Conservation (phyloP, 2,797 vertebrate genomes). For the Chelon labrosus region DNA sequence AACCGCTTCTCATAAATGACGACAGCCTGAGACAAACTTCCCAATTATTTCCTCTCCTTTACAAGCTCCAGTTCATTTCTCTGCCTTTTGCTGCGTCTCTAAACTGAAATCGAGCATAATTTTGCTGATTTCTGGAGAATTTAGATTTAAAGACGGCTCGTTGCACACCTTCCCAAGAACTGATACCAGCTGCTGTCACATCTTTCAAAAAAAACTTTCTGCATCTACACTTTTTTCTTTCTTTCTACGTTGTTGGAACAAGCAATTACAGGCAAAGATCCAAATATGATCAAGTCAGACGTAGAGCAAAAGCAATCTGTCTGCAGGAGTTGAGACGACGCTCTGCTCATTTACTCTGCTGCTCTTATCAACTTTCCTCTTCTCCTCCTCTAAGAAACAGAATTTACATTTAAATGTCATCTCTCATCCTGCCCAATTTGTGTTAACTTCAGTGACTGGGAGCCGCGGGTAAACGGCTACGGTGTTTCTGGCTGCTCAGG, state of each 20-base stretch:
- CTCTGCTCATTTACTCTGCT: slow-evolving; percentile 45
- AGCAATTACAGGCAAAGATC: slow-evolving; percentile 55
- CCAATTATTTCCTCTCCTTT: no score
- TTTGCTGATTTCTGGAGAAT: no score
- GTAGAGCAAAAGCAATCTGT: slow-evolving; percentile 5
- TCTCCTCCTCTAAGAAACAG: slow-evolving; percentile 13
- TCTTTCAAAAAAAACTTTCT: no score
- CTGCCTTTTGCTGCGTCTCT: no score
- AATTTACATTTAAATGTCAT: slow-evolving; percentile 66
- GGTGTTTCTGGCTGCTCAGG: background rate
- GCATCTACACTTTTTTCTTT: background rate
- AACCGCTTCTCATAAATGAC: no score
- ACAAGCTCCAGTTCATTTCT: no score
- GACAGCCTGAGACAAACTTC: no score
- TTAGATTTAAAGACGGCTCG: no score
- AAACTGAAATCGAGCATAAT: no score
- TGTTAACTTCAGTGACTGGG: slow-evolving; percentile 12
- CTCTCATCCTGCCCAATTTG: slow-evolving; percentile 38
- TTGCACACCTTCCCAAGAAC: no score
- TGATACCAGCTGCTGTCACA: no score
- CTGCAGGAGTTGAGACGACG: slow-evolving; percentile 18
- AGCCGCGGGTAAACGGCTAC: slow-evolving; percentile 32
- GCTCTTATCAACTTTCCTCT: slow-evolving; percentile 51
- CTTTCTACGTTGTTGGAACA: slow-evolving; percentile 5
- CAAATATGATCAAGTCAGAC: slow-evolving; percentile 44